phyloP scores from a whole-genome alignment of 2,888 invertebrate species.

The Amphipyra berbera region DNA sequence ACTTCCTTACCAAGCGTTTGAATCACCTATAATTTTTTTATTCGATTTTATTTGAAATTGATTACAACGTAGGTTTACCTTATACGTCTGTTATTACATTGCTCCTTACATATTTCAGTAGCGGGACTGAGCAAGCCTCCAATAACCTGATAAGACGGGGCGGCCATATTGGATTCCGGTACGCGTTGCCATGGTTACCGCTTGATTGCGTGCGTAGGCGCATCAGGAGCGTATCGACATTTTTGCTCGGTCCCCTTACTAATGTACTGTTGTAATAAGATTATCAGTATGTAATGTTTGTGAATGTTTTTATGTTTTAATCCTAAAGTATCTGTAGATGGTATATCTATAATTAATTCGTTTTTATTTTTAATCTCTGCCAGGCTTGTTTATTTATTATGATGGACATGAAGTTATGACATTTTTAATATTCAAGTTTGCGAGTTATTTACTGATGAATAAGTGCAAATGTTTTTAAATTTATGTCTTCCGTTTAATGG shows the following conservation, averaged over 20 bases:
- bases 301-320: constrained; percentile 45
- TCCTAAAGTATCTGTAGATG: constrained; percentile 32
- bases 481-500: background rate
- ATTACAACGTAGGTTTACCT: constrained; percentile 41
- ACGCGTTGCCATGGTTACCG: constrained; percentile 78
- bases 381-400: constrained; percentile 17
- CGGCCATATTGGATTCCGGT: constrained; percentile 82
- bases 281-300: constrained; percentile 51
- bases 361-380: constrained; percentile 40
- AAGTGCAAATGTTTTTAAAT: constrained; percentile 6
- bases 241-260: constrained; percentile 52
- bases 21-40: constrained; percentile 22
- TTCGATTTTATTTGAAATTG: constrained; percentile 47
- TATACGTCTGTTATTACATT: constrained; percentile 47
- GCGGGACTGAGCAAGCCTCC: constrained; percentile 61
- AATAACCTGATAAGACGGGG: constrained; percentile 74
- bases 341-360: constrained; percentile 30
- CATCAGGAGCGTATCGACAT: constrained; percentile 56
- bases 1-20: constrained; percentile 21
- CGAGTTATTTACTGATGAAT: background rate
- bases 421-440: constrained; percentile 17
- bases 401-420: constrained; percentile 22
- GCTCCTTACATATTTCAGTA: constrained; percentile 59
- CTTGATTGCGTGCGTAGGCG: constrained; percentile 76
- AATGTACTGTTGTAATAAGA: constrained; percentile 57